Evolutionary conservation across 2,113 vertebrate species (phyloP).

Genomic region (Crotalus tigris): DNA sequence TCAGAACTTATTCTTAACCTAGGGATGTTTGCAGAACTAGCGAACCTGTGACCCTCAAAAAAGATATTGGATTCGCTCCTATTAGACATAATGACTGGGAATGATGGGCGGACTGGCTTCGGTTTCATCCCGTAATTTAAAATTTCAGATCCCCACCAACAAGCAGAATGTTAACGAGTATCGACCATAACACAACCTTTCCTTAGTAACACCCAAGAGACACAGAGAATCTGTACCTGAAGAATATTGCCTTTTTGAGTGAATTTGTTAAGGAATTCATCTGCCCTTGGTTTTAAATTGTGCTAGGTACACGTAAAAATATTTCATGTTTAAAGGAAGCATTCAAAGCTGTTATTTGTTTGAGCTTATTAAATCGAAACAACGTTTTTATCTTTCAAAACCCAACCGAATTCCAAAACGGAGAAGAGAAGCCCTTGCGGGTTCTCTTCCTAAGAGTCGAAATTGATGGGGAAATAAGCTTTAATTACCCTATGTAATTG

Average conservation of each 20-base stretch:
- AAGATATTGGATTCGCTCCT: background rate
- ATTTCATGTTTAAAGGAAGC: background rate
- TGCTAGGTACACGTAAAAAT: background rate
- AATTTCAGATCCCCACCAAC: background rate
- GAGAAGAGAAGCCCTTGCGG: background rate
- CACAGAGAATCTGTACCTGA: background rate
- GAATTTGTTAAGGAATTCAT: background rate
- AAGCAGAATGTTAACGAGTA: background rate
- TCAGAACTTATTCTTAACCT: background rate
- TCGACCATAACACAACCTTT: background rate
- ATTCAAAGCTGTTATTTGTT: background rate
- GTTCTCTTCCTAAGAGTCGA: background rate
- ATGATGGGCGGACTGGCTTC: background rate
- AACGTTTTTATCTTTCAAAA: background rate
- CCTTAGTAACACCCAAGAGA: background rate
- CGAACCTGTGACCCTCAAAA: background rate
- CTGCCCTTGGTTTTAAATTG: background rate
- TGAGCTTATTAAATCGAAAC: background rate
- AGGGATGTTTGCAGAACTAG: background rate
- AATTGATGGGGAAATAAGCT: background rate
- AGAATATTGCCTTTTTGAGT: background rate
- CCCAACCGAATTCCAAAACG: background rate
- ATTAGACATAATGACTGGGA: background rate
- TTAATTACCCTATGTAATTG: background rate
- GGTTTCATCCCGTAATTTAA: background rate